Conservation (phyloP, 2,888 invertebrate genomes). For the Lasioglossum leucozonium region DNA sequence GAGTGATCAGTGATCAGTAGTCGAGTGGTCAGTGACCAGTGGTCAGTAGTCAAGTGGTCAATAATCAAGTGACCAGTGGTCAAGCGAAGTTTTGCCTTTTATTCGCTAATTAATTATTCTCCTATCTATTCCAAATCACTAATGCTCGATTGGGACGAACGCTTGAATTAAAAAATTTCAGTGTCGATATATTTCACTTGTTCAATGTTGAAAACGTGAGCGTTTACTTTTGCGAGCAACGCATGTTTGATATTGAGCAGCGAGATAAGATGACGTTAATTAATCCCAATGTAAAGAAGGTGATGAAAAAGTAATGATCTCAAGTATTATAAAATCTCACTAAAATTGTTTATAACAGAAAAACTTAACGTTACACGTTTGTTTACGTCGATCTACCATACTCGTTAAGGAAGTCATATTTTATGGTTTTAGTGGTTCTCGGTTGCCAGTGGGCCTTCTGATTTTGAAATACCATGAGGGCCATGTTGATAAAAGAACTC, state of each 20-base stretch:
- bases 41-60: no score
- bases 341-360: neutral
- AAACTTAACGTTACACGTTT: neutral
- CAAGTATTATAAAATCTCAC: neutral
- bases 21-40: no score
- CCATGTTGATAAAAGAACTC: neutral
- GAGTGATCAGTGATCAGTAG: no score
- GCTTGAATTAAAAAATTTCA: no score
- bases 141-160: neutral
- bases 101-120: neutral
- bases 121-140: neutral
- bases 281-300: neutral
- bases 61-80: no score
- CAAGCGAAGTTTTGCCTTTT: no score
- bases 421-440: neutral
- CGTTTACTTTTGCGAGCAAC: neutral
- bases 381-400: neutral
- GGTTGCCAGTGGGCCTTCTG: neutral
- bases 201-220: neutral
- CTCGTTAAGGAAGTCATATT: neutral
- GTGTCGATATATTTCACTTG: neutral
- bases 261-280: neutral
- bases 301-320: no score
- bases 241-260: neutral
- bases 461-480: neutral